A percentile compares a stretch with the other conserved stretches of the same genome.
phyloP scores from a whole-genome alignment of 2,113 vertebrate species.

The Scopus umbretta region DNA sequence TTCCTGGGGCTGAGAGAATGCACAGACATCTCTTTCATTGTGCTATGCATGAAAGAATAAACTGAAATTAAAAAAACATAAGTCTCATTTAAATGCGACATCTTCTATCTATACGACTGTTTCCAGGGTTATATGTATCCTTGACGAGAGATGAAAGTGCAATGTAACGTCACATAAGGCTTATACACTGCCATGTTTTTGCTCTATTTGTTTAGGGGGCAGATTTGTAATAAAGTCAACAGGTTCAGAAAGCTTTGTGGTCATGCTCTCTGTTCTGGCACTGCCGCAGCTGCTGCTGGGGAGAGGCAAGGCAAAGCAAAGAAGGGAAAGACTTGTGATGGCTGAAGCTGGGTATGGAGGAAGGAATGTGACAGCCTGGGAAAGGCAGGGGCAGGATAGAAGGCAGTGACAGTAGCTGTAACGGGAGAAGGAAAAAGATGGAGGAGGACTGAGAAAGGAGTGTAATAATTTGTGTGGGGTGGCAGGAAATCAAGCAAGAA shows the following conservation, averaged over 20 bases:
- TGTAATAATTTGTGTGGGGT: slow-evolving; percentile 14
- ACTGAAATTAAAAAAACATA: background rate
- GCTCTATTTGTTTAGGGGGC: background rate
- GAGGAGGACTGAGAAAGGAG: slow-evolving; percentile 27
- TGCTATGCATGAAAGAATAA: background rate
- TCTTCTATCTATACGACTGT: background rate
- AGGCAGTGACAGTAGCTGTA: background rate
- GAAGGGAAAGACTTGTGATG: background rate
- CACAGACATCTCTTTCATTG: background rate
- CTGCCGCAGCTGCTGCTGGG: background rate
- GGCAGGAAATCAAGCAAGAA: slow-evolving; percentile 40
- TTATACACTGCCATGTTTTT: background rate
- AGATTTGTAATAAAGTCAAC: background rate
- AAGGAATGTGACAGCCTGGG: background rate
- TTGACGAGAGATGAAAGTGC: background rate
- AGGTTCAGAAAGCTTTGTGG: background rate
- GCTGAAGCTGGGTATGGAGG: background rate
- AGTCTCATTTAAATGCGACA: background rate
- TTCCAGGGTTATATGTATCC: background rate
- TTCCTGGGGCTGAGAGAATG: background rate
- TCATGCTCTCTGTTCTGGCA: background rate
- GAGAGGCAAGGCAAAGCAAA: background rate
- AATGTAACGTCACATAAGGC: background rate
- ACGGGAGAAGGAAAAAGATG: background rate
- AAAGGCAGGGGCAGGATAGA: background rate